These are phyloP conservation scores for Meteorus cinctellus DNA, from an alignment of 2,888 invertebrate species.

Conservation along the genomic window DNA sequence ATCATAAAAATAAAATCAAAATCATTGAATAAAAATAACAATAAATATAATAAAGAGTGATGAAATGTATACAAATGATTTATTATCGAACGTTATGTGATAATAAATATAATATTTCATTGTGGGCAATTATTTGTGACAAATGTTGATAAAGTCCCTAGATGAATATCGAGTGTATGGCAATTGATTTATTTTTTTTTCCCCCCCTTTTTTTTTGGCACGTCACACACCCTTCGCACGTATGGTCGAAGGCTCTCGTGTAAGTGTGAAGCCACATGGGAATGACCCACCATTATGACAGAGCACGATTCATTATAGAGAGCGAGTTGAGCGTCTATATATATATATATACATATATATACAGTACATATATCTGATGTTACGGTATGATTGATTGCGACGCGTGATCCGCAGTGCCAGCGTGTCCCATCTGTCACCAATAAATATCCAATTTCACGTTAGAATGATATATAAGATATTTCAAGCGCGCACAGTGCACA, in stretches of 20 bases:
- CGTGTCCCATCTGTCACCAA: slow-evolving; percentile 72
- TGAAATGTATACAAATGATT: background rate
- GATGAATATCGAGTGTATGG: slow-evolving; percentile 24
- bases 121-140: slow-evolving; percentile 17
- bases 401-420: slow-evolving; percentile 67
- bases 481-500: slow-evolving; percentile 62
- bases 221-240: background rate
- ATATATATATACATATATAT: slow-evolving; percentile 26
- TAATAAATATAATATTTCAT: slow-evolving; percentile 8
- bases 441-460: slow-evolving; percentile 73
- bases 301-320: slow-evolving; percentile 41
- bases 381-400: slow-evolving; percentile 70
- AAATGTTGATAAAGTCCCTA: slow-evolving; percentile 21
- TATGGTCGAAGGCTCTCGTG: slow-evolving; percentile 5
- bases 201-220: background rate
- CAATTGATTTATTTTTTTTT: slow-evolving; percentile 30
- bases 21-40: background rate
- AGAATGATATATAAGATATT: slow-evolving; percentile 71
- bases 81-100: background rate
- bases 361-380: slow-evolving; percentile 56
- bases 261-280: slow-evolving; percentile 32
- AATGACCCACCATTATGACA: slow-evolving; percentile 38
- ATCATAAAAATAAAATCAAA: background rate
- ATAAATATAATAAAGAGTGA: background rate
- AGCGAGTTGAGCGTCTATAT: background rate